Conservation (phyloP, 92 coral and sea anemone species). For the Actinostola sp. region DNA sequence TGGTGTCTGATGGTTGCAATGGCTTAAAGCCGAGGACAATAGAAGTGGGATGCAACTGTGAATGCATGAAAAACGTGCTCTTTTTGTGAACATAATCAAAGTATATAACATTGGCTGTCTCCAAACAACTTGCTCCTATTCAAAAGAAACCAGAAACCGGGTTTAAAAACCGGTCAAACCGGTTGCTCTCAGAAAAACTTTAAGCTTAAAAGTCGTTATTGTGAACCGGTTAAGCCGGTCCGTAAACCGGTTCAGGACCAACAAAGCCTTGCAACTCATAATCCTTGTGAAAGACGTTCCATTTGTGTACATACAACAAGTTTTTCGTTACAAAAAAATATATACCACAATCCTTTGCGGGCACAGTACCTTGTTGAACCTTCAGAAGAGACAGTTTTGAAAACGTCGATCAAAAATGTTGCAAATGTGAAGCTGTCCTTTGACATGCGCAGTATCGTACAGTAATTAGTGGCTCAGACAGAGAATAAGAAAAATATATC, state of each 20-base stretch:
- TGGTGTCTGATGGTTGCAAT: constrained; percentile 22
- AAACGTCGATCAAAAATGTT: too few relatives aligned
- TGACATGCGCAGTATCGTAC: too few relatives aligned
- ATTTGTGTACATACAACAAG: background rate
- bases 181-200: too few relatives aligned
- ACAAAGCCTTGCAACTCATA: background rate
- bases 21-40: constrained; percentile 16
- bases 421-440: too few relatives aligned
- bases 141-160: background rate
- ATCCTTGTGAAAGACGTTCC: background rate
- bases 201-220: background rate
- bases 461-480: too few relatives aligned
- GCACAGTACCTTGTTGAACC: too few relatives aligned
- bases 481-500: too few relatives aligned
- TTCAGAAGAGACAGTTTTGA: too few relatives aligned
- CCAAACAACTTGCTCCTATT: background rate
- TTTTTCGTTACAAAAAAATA: too few relatives aligned
- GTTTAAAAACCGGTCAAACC: background rate
- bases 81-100: background rate
- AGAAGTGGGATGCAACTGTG: constrained; percentile 37
- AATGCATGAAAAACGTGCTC: constrained; percentile 11
- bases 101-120: background rate
- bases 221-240: background rate
- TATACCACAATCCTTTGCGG: too few relatives aligned
- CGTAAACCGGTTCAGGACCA: background rate